phyloP scores from a whole-genome alignment of 2,113 vertebrate species.

The Tragelaphus buxtoni region DNA sequence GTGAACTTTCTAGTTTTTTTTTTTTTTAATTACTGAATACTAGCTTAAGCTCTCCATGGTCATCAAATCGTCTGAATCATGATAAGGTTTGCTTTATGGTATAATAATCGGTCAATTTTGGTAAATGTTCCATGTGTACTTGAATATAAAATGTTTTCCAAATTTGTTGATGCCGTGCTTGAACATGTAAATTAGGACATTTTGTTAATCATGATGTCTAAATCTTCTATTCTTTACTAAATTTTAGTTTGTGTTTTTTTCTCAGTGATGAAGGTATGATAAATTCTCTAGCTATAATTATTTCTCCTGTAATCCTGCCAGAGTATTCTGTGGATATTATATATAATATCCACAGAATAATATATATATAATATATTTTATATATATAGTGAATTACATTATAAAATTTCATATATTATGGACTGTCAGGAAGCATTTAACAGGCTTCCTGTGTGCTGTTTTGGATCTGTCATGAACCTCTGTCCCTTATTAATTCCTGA shows the following conservation, averaged over 20 bases:
- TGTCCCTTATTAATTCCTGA: too few relatives aligned
- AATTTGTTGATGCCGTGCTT: background rate
- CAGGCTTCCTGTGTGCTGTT: too few relatives aligned
- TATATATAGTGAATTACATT: background rate
- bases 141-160: background rate
- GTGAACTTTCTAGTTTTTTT: too few relatives aligned
- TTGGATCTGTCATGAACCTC: too few relatives aligned
- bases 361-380: background rate
- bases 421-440: too few relatives aligned
- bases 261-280: background rate
- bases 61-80: slow-evolving; percentile 9
- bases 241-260: background rate
- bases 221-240: background rate
- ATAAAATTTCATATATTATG: background rate
- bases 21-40: too few relatives aligned
- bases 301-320: background rate
- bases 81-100: too few relatives aligned
- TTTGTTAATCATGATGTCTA: background rate
- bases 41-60: too few relatives aligned
- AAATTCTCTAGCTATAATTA: background rate
- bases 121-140: background rate
- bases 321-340: background rate
- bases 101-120: too few relatives aligned
- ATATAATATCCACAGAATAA: background rate
- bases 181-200: background rate